These are phyloP conservation scores for Uromys caudimaculatus DNA, from an alignment of 2,797 vertebrate species.

Conservation along the genomic window DNA sequence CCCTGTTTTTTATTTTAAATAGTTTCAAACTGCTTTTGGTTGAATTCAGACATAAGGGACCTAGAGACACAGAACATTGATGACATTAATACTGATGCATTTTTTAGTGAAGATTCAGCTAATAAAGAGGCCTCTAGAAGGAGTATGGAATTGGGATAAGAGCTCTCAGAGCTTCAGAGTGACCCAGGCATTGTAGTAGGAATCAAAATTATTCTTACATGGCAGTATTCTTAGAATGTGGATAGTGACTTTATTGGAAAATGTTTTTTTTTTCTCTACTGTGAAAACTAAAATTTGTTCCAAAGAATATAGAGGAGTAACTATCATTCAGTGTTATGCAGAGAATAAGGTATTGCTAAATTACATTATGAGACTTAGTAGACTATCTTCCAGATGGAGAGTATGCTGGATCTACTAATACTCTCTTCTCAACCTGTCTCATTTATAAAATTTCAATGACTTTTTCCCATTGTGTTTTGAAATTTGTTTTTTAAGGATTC, in stretches of 20 bases:
- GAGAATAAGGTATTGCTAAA: neutral
- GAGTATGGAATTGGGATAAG: neutral
- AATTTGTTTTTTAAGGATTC: neutral
- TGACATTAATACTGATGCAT: constrained; percentile 3
- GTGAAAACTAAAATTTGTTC: constrained; percentile 24
- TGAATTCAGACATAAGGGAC: neutral
- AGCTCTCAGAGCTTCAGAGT: constrained; percentile 5
- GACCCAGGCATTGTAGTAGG: neutral
- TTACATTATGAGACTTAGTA: neutral
- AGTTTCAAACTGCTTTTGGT: neutral
- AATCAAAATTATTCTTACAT: neutral
- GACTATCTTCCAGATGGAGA: neutral
- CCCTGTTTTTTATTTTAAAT: neutral
- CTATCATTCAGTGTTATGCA: constrained; percentile 6
- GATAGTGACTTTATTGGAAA: constrained; percentile 1
- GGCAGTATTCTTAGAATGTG: neutral
- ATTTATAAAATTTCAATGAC: constrained; percentile 15
- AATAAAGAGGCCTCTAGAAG: constrained; percentile 22
- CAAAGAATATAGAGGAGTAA: neutral
- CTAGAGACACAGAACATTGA: neutral
- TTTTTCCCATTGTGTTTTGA: constrained; percentile 52
- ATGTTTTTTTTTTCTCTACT: constrained; percentile 8
- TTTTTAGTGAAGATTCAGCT: constrained; percentile 3
- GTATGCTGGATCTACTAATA: neutral
- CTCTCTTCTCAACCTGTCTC: neutral